Conservation (phyloP, 2,113 vertebrate genomes). For the Prionailurus viverrinus region DNA sequence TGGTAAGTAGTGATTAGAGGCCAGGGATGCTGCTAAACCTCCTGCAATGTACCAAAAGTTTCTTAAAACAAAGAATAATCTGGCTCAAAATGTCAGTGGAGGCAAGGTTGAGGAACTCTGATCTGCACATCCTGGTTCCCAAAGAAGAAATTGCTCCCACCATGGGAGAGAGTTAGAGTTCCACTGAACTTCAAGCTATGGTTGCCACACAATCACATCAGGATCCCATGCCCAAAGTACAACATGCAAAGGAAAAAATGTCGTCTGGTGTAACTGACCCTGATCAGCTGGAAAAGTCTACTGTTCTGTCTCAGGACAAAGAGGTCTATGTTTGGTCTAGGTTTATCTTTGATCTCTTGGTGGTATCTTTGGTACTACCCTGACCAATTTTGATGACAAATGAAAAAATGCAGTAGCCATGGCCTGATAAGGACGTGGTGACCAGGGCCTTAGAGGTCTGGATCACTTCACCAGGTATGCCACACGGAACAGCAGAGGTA, state of each 20-base stretch:
- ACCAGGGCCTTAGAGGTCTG: background rate
- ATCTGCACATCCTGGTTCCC: background rate
- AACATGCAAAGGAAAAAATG: background rate
- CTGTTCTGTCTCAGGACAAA: background rate
- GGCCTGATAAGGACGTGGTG: background rate
- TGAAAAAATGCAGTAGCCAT: background rate
- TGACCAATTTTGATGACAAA: background rate
- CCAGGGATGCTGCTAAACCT: background rate
- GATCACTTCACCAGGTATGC: background rate
- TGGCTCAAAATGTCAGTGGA: background rate
- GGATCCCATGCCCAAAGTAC: background rate
- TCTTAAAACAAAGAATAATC: background rate
- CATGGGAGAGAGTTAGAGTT: background rate
- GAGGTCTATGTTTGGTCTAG: no score
- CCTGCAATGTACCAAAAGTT: background rate
- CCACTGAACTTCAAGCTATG: background rate
- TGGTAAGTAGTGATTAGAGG: background rate
- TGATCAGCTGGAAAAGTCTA: background rate
- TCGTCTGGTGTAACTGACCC: rapidly evolving
- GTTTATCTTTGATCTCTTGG: no score
- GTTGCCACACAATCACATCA: background rate
- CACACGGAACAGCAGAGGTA: background rate
- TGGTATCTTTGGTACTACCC: no score
- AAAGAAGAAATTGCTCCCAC: background rate
- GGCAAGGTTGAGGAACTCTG: background rate